A percentile compares a stretch with the other conserved stretches of the same genome.
phyloP scores from a whole-genome alignment of 1,140 invertebrate species.

The Muscidifurax raptorellus region DNA sequence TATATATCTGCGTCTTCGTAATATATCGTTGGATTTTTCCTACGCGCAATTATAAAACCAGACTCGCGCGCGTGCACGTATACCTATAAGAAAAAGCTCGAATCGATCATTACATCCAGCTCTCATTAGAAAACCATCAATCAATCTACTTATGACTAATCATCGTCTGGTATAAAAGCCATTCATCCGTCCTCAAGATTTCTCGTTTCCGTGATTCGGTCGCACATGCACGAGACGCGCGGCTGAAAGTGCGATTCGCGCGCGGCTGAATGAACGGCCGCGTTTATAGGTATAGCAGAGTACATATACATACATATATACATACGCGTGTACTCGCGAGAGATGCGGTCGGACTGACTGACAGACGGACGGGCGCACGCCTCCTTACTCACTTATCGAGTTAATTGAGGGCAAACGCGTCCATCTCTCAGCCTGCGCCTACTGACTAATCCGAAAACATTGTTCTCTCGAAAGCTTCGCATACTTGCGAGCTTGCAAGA shows the following conservation, averaged over 20 bases:
- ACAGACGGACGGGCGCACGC: constrained; percentile 70
- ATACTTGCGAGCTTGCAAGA: neutral
- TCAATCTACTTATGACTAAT: neutral
- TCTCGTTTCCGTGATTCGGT: constrained; percentile 29
- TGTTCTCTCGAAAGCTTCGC: constrained; percentile 7
- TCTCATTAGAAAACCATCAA: neutral
- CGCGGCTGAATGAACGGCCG: neutral
- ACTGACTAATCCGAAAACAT: constrained; percentile 74
- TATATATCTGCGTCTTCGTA: too few species aligned
- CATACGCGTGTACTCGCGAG: constrained; percentile 49
- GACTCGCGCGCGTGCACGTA: too few species aligned
- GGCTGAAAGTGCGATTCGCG: neutral
- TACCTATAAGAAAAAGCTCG: neutral
- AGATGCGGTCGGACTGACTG: constrained; percentile 64
- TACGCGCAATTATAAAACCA: neutral
- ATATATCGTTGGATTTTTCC: too few species aligned
- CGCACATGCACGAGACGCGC: neutral
- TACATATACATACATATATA: neutral
- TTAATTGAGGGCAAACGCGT: constrained; percentile 76
- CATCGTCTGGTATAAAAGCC: neutral
- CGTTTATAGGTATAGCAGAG: neutral
- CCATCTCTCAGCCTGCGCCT: constrained; percentile 63
- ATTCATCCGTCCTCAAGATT: neutral
- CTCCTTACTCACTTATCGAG: constrained; percentile 76
- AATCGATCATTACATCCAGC: neutral